phyloP scores from a whole-genome alignment of 2,113 vertebrate species.

The Ophiodon elongatus region DNA sequence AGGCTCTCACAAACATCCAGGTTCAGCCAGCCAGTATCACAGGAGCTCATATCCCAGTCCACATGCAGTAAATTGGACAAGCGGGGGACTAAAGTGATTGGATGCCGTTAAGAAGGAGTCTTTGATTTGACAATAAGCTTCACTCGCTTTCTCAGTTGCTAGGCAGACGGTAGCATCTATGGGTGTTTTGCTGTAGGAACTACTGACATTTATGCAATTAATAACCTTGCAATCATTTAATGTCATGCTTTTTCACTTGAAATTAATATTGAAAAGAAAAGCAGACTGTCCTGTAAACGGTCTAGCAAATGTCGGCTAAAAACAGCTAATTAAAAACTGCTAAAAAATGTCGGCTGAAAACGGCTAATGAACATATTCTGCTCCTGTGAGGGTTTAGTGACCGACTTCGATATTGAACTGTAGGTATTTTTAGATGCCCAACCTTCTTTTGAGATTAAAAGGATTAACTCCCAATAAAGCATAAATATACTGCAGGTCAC shows the following conservation, averaged over 20 bases:
- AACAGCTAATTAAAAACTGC: too few relatives aligned
- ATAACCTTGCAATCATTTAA: slow-evolving; percentile 14
- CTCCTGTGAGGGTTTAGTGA: slow-evolving; percentile 33
- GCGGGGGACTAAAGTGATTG: slow-evolving; percentile 31
- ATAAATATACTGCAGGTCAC: neutral
- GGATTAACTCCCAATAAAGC: slow-evolving; percentile 53
- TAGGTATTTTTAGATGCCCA: slow-evolving; percentile 51
- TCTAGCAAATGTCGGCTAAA: too few relatives aligned
- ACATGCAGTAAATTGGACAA: slow-evolving; percentile 42
- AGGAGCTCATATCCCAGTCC: slow-evolving; percentile 21
- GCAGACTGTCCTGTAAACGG: neutral
- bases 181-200: neutral
- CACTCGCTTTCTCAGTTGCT: slow-evolving; percentile 33
- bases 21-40: neutral
- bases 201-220: slow-evolving; percentile 11
- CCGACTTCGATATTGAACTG: slow-evolving; percentile 36
- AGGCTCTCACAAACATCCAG: slow-evolving; percentile 39
- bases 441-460: slow-evolving; percentile 45
- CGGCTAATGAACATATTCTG: slow-evolving; percentile 33
- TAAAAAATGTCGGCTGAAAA: too few relatives aligned
- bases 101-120: slow-evolving; percentile 11
- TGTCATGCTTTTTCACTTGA: slow-evolving; percentile 1
- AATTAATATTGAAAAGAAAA: neutral
- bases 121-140: slow-evolving; percentile 6
- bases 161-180: slow-evolving; percentile 38